These are phyloP conservation scores for Chloropsis hardwickii DNA, from an alignment of 2,113 vertebrate genomes.

Conservation along the genomic window DNA sequence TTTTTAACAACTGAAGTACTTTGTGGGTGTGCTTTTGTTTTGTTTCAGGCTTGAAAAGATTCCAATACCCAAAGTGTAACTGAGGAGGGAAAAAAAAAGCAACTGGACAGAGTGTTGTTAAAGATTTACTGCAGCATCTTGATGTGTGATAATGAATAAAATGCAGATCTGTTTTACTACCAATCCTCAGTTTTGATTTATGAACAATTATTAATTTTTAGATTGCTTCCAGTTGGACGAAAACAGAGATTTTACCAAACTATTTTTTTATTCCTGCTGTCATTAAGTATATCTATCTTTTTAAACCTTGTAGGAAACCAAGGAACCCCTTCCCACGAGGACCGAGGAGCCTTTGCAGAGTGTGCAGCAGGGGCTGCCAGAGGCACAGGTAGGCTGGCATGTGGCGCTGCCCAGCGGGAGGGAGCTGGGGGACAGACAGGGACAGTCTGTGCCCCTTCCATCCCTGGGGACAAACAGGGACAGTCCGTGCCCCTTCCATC, in stretches of 20 bases:
- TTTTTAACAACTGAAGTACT: background rate
- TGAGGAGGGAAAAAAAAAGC: background rate
- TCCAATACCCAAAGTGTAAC: background rate
- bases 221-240: background rate
- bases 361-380: background rate
- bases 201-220: slow-evolving; percentile 22
- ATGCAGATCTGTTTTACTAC: slow-evolving; percentile 23
- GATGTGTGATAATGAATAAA: slow-evolving; percentile 50
- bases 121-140: slow-evolving; percentile 45
- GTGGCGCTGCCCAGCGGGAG: fast-evolving
- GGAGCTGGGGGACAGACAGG: background rate
- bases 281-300: background rate
- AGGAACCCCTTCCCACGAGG: background rate
- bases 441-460: fast-evolving
- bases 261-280: background rate
- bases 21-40: background rate
- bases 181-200: slow-evolving; percentile 37
- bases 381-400: background rate
- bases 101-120: background rate
- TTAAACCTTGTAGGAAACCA: background rate
- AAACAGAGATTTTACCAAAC: slow-evolving; percentile 13
- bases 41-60: background rate
- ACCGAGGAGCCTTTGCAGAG: background rate
- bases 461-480: background rate
- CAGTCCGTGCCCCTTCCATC: fast-evolving